Conservation (phyloP, 2,113 vertebrate species). For the Oryzias woworae region DNA sequence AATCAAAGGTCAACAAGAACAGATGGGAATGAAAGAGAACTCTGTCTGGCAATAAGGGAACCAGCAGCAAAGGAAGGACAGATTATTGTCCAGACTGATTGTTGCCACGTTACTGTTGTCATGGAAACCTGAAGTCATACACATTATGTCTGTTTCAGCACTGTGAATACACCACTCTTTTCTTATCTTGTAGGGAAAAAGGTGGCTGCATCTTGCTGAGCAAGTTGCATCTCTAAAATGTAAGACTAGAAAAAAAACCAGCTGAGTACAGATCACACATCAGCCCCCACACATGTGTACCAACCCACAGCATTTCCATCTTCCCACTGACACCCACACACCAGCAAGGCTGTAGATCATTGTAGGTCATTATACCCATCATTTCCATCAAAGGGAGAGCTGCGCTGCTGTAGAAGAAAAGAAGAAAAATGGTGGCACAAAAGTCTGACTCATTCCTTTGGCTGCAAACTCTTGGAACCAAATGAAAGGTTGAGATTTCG, state of each 20-base stretch:
- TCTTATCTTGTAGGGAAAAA: background rate
- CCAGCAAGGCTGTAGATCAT: constrained; percentile 41
- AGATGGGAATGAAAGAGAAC: constrained; percentile 16
- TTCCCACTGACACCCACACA: constrained; percentile 67
- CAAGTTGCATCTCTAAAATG: constrained; percentile 1
- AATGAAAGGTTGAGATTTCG: constrained; percentile 34
- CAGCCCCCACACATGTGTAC: constrained; percentile 35
- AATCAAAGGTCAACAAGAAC: constrained; percentile 17
- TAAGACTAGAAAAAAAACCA: constrained; percentile 18
- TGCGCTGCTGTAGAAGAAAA: constrained; percentile 39
- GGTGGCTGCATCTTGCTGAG: background rate
- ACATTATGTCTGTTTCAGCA: constrained; percentile 35
- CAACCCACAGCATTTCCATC: constrained; percentile 51
- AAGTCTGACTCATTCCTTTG: constrained; percentile 65
- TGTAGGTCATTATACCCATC: constrained; percentile 46
- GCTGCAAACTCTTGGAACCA: constrained; percentile 55
- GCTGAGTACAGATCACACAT: constrained; percentile 22
- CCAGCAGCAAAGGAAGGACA: constrained; percentile 9
- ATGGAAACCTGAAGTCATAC: constrained; percentile 65
- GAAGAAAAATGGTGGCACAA: constrained; percentile 49
- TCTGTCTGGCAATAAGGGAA: constrained; percentile 5
- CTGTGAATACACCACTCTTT: constrained; percentile 4
- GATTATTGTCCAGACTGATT: constrained; percentile 59
- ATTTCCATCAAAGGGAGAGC: constrained; percentile 50
- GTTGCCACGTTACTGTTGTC: constrained; percentile 78